phyloP scores from a whole-genome alignment of 2,888 invertebrate species.

The Auanema freiburgensis region DNA sequence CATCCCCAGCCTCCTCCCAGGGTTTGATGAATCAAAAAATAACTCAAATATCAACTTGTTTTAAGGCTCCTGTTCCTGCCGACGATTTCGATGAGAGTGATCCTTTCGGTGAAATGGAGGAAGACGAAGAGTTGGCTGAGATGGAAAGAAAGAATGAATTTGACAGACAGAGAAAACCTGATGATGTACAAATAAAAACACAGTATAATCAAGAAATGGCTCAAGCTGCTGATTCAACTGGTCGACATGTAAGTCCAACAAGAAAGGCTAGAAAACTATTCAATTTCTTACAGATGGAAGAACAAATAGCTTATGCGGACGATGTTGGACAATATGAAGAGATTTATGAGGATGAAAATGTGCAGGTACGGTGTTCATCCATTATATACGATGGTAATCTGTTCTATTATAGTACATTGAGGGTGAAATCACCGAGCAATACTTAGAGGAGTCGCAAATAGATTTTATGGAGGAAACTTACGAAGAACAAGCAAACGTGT shows the following conservation, averaged over 20 bases:
- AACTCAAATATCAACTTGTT: background rate
- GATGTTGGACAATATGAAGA: constrained; percentile 1
- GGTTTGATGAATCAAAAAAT: background rate
- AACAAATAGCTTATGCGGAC: background rate
- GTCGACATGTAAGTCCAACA: background rate
- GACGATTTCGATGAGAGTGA: constrained; percentile 11
- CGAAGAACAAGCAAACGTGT: too few relatives aligned
- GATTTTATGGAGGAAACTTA: too few relatives aligned
- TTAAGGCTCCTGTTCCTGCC: background rate
- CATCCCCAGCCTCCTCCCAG: background rate
- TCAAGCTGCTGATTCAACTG: background rate
- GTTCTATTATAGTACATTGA: too few relatives aligned
- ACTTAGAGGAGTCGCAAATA: too few relatives aligned
- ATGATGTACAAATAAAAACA: constrained; percentile 9
- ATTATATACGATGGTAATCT: too few relatives aligned
- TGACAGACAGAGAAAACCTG: background rate
- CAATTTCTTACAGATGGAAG: too few relatives aligned
- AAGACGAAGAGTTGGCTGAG: constrained; percentile 18
- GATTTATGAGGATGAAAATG: background rate
- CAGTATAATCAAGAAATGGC: constrained; percentile 13
- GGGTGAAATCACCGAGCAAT: too few relatives aligned
- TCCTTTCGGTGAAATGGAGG: constrained; percentile 7
- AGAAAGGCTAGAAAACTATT: too few relatives aligned
- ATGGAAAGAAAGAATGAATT: constrained; percentile 5
- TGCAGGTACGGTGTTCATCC: constrained; percentile 1